Percentiles rank a stretch among this genome's conserved stretches.
Conservation (phyloP, 2,113 vertebrate species). For the Perca schrenkii region DNA sequence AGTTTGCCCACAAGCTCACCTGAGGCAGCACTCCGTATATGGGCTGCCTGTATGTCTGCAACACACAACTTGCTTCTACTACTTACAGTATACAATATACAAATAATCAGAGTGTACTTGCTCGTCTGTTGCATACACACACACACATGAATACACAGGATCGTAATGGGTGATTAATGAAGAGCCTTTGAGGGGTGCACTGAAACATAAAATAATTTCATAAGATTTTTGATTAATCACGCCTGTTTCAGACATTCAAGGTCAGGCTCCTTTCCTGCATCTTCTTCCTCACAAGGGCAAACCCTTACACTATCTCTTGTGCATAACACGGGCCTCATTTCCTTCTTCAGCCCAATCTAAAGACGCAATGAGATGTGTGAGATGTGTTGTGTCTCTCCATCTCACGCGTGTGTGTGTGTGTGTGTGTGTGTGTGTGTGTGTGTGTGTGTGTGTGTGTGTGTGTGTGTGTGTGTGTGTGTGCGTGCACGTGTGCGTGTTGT, state of each 20-base stretch:
- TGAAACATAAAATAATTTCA: conserved; percentile 82
- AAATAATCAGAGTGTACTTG: conserved; percentile 24
- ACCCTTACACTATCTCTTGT: conserved; percentile 1
- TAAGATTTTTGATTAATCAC: conserved; percentile 81
- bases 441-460: conserved; percentile 21
- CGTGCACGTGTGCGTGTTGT: background rate
- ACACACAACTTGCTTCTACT: conserved; percentile 1
- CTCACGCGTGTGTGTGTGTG: conserved; percentile 35
- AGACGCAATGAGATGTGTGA: conserved; percentile 58
- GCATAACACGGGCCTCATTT: conserved; percentile 48
- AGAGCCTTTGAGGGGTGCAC: conserved; percentile 65
- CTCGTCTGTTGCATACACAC: background rate
- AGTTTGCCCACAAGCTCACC: conserved; percentile 56
- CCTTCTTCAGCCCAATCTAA: conserved; percentile 59
- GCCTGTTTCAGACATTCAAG: conserved; percentile 74
- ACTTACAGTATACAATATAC: conserved; percentile 10
- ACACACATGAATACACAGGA: conserved; percentile 15
- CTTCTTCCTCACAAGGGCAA: conserved; percentile 32
- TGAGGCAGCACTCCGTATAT: conserved; percentile 37
- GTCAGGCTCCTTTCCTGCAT: conserved; percentile 64
- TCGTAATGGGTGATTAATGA: conserved; percentile 71
- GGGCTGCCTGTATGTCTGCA: conserved; percentile 9
- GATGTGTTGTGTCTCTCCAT: conserved; percentile 61
- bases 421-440: conserved; percentile 18
- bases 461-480: conserved; percentile 23